phyloP scores from a whole-genome alignment of 2,113 vertebrate species.

The Narcine bancroftii region DNA sequence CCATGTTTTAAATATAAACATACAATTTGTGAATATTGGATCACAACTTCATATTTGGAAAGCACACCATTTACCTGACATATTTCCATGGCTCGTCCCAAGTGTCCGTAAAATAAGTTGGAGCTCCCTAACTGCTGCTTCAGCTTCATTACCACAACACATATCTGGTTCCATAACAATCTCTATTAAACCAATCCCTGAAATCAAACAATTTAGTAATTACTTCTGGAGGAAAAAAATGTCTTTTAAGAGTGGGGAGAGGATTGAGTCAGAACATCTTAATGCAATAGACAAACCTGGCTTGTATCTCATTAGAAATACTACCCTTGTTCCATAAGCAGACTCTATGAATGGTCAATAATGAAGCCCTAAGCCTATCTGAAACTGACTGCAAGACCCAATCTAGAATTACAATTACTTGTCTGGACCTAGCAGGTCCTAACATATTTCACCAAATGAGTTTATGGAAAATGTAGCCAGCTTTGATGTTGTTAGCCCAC shows the following conservation, averaged over 20 bases:
- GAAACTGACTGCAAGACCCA: too few relatives aligned
- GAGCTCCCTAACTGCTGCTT: slow-evolving; percentile 81
- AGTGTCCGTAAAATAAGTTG: slow-evolving; percentile 89
- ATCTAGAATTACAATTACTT: too few relatives aligned
- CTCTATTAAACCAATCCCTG: slow-evolving; percentile 93
- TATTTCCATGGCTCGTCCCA: slow-evolving; percentile 88
- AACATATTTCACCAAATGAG: neutral
- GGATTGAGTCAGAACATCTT: neutral
- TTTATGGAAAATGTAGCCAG: neutral
- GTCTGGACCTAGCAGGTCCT: neutral
- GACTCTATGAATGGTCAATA: too few relatives aligned
- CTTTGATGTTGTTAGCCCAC: neutral
- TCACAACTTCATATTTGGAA: neutral
- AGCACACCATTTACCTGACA: slow-evolving; percentile 71
- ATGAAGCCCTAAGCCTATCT: too few relatives aligned
- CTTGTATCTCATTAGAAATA: neutral
- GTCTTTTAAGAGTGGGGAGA: neutral
- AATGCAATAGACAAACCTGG: neutral
- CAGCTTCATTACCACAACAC: slow-evolving; percentile 88
- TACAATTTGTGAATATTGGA: neutral
- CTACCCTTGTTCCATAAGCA: neutral
- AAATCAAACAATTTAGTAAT: slow-evolving; percentile 34
- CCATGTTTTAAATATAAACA: neutral
- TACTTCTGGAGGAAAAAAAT: neutral
- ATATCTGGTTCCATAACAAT: slow-evolving; percentile 96